phyloP scores from a whole-genome alignment of 2,797 vertebrate genomes.

The Hozukius guyotensis region DNA sequence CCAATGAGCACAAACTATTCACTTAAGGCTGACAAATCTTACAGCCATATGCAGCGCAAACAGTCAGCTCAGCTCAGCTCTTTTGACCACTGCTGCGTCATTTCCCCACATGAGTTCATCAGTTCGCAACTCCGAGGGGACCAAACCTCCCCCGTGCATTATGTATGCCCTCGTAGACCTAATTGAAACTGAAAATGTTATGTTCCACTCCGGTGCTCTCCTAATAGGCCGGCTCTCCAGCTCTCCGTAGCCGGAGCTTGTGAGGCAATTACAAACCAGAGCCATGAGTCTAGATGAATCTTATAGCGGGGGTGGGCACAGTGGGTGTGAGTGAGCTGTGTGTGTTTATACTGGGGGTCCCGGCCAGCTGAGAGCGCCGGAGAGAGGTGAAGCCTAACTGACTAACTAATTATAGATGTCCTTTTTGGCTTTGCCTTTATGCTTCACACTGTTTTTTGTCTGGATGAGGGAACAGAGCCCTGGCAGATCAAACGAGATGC shows the following conservation, averaged over 20 bases:
- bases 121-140: slow-evolving; percentile 61
- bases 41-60: slow-evolving; percentile 25
- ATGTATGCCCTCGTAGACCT: slow-evolving; percentile 80
- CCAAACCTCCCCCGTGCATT: slow-evolving; percentile 76
- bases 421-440: slow-evolving; percentile 53
- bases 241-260: slow-evolving; percentile 72
- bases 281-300: slow-evolving; percentile 48
- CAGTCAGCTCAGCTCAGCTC: slow-evolving; percentile 47
- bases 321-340: slow-evolving; percentile 22
- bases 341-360: slow-evolving; percentile 27
- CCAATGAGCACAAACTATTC: slow-evolving; percentile 56
- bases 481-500: slow-evolving; percentile 64
- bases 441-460: slow-evolving; percentile 48
- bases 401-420: slow-evolving; percentile 66
- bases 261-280: slow-evolving; percentile 76
- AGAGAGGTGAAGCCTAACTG: slow-evolving; percentile 51
- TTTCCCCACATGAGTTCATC: slow-evolving; percentile 53
- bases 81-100: slow-evolving; percentile 42
- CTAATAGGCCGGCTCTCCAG: slow-evolving; percentile 80
- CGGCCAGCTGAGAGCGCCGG: slow-evolving; percentile 36
- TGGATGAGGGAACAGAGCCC: slow-evolving; percentile 53
- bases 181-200: slow-evolving; percentile 89
- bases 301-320: slow-evolving; percentile 12
- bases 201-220: slow-evolving; percentile 79
- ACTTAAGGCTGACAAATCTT: slow-evolving; percentile 64